phyloP scores from a whole-genome alignment of 2,797 vertebrate species.

The Babyrousa celebensis region DNA sequence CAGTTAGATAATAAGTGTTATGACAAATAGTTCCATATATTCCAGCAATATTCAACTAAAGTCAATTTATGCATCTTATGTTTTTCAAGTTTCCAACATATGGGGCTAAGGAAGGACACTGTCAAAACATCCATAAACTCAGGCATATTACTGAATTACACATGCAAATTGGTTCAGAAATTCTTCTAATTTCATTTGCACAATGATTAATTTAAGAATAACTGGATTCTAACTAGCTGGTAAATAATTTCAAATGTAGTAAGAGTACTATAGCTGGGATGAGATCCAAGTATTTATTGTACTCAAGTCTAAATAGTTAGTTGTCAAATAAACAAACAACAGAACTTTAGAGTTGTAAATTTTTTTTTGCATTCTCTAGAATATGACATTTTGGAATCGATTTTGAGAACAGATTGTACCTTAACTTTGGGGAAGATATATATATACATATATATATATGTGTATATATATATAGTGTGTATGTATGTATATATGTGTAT shows the following conservation, averaged over 20 bases:
- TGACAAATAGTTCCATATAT: neutral
- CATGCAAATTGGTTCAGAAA: slow-evolving; percentile 4
- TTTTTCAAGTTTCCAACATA: slow-evolving; percentile 55
- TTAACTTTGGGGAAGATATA: slow-evolving; percentile 3
- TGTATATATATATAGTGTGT: too few species aligned
- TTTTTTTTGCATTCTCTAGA: neutral
- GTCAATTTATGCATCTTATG: neutral
- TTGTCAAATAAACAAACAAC: neutral
- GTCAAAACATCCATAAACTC: neutral
- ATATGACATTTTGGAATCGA: slow-evolving; percentile 22
- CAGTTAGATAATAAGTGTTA: neutral
- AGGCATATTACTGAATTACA: neutral
- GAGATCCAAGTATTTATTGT: neutral
- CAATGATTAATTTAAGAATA: slow-evolving; percentile 45
- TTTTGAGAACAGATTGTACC: slow-evolving; percentile 26
- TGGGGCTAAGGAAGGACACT: neutral
- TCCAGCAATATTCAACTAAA: neutral
- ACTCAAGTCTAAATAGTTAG: neutral
- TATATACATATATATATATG: too few species aligned
- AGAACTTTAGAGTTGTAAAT: neutral
- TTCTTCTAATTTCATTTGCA: slow-evolving; percentile 33
- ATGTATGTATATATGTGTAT: too few species aligned
- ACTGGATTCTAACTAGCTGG: neutral
- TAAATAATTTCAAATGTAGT: neutral
- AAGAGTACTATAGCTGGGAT: neutral